These are phyloP conservation scores for Gastracanthus pulcherrimus DNA, from an alignment of 2,888 invertebrate species.

Conservation along the genomic window DNA sequence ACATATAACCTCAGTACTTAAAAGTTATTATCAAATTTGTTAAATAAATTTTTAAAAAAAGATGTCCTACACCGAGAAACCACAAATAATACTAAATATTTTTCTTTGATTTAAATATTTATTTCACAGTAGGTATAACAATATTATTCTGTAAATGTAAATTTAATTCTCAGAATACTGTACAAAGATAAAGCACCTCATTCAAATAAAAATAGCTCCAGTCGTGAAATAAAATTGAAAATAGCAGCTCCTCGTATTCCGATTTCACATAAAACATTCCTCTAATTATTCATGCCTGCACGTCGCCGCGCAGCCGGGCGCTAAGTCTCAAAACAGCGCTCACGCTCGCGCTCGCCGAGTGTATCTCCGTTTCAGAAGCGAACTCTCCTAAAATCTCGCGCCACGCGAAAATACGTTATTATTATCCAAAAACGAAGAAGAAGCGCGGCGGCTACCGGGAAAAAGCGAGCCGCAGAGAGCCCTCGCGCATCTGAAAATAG, in stretches of 20 bases:
- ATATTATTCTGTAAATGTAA: too few relatives aligned
- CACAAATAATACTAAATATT: too few relatives aligned
- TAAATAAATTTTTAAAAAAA: too few relatives aligned
- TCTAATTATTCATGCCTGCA: constrained; percentile 15
- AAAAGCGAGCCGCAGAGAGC: neutral
- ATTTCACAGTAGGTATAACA: too few relatives aligned
- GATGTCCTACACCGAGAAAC: too few relatives aligned
- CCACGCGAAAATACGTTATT: constrained; percentile 15
- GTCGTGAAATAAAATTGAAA: neutral
- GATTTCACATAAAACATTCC: constrained; percentile 2
- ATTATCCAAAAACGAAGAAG: constrained; percentile 13
- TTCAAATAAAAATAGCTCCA: neutral
- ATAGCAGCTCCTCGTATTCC: constrained; percentile 6
- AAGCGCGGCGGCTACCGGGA: neutral
- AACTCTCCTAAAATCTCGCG: constrained; percentile 28
- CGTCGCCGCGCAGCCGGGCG: neutral
- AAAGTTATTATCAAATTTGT: too few relatives aligned
- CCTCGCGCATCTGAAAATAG: constrained; percentile 35
- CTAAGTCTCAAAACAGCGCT: too few relatives aligned
- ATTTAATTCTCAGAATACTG: too few relatives aligned
- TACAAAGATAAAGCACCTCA: neutral
- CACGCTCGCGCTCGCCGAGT: too few relatives aligned
- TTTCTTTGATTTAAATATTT: too few relatives aligned
- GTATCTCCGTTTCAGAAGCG: neutral
- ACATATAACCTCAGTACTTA: too few relatives aligned